Evolutionary conservation across 1,140 invertebrate species (phyloP), one percentile per base, ranked within the genome.

Genomic region (Drosophila obscura): DNA sequence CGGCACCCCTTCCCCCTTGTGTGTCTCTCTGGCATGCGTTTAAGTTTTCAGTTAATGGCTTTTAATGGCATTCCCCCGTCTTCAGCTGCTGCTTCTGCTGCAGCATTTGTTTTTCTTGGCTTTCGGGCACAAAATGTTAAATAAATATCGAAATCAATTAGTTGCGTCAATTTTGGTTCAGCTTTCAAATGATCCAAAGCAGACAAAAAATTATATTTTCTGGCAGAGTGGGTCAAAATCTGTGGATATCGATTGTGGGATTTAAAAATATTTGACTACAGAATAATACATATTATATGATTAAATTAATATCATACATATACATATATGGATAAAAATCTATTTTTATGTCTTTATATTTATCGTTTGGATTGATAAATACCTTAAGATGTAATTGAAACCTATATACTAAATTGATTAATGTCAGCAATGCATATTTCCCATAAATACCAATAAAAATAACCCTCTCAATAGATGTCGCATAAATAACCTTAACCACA

Each of bases 11-110:
- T 62, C 45, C 24, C 49, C 28, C n/a, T 16, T 43, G 7, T 43
- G 9, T 49, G 13, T 41, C 69, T 85, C 82, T 85, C 63, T 78
- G 83, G 82, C 83, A 88, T 87, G 82, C 82, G 82, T 88, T 87
- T 87, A 87, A 87, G 82, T 87, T 88, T 87, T 82, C 79, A 87
- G 82, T 87, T 87, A 87, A 87, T 87, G 83, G 82, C 82, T 87
- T 87, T 87, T 87, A 87, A 87, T 87, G 82, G 82, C 82, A 72
- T 75, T 75, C 67, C 73, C 69, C 44, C 64, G 65, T 60, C 57
- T 59, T 51, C 65, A 44, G 51, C 26, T 24, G 39, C 13, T 50
- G 15, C 22, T 24, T 1, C 64, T 55, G 45, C 24, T 63, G 45
- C 49, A 43, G 39, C 52, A 48, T 61, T 76, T 80, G 60, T 56